phyloP scores from a whole-genome alignment of 2,113 vertebrate species.

The Symphodus melops region DNA sequence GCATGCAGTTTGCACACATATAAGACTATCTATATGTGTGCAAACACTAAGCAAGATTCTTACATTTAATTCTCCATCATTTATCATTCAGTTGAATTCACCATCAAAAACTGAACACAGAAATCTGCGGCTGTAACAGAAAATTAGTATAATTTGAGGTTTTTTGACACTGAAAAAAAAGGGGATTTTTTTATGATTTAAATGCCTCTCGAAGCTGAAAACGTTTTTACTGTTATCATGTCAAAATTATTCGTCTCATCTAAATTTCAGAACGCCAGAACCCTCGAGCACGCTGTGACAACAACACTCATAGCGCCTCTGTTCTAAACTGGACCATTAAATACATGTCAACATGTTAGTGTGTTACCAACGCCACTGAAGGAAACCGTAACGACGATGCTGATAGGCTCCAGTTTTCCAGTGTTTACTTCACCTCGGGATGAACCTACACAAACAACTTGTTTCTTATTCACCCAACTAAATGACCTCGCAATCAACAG shows the following conservation, averaged over 20 bases:
- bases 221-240: not conserved
- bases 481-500: conserved; percentile 38
- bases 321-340: not conserved
- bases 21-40: too few relatives aligned
- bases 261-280: not conserved
- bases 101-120: too few relatives aligned
- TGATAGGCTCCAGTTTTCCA: conserved; percentile 13
- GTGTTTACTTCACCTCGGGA: conserved; percentile 34
- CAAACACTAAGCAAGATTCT: too few relatives aligned
- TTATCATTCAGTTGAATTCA: not conserved
- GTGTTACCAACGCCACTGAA: too few relatives aligned
- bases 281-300: not conserved
- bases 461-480: conserved; percentile 24
- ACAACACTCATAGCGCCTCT: not conserved
- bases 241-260: conserved; percentile 13
- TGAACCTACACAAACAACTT: conserved; percentile 23
- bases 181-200: too few relatives aligned
- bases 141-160: not conserved
- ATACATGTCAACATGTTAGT: too few relatives aligned
- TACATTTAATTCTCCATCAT: too few relatives aligned
- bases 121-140: too few relatives aligned
- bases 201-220: conserved; percentile 3
- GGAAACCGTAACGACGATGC: conserved; percentile 1
- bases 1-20: too few relatives aligned
- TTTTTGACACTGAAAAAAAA: not conserved